Evolutionary conservation across 2,888 invertebrate genomes (phyloP), one percentile per base, ranked within the genome.

Genomic region (Lithodes maja): DNA sequence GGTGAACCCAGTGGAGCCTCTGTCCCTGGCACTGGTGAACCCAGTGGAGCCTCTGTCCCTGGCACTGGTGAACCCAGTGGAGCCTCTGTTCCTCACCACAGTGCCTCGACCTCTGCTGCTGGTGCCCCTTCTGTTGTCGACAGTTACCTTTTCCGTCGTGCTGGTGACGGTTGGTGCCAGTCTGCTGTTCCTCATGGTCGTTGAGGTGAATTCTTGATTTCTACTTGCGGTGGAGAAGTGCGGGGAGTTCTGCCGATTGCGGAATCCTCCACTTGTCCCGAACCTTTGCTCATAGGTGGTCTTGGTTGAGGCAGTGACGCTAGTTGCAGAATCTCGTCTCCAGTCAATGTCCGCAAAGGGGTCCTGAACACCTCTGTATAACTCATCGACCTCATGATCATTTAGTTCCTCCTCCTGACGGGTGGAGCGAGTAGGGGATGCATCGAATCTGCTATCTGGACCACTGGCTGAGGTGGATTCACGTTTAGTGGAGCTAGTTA

Each of bases 341-440:
- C 90, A 91, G 85, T 91, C 91, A 50, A 81, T 87, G 85, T 89
- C 61, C 53, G 91, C 91, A 68, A 90, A 91, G 3, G 91, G 91
- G 55, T 91, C 91, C 12, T 86, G 78, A 7, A 86, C 61, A n/a
- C 85, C 90, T 3, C 61, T 81, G 61, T 85, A 84, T 0, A 85
- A 68, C 49, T 85, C 85, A 52, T 88, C 88, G 55, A 82, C 88
- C 33, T 83, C 88, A 9, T 55, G 84, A 12, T 78, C 71, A 1
- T 52, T 52, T 52, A 87, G 74, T 7, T 79, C 84, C 50, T 88
- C 88, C 79, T 88, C 88, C 78, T 84, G 88, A 3, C 84, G 74
- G 9, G 83, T 83, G 74, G 52, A 33, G 3, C 83, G 83, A 12
- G 15, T 12, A 3, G 83, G 53, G 53, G 83, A 12, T 17, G 55